A percentile compares a stretch with the other conserved stretches of the same genome.
Conservation (phyloP, 2,888 invertebrate genomes). For the Piscicola geometra region DNA sequence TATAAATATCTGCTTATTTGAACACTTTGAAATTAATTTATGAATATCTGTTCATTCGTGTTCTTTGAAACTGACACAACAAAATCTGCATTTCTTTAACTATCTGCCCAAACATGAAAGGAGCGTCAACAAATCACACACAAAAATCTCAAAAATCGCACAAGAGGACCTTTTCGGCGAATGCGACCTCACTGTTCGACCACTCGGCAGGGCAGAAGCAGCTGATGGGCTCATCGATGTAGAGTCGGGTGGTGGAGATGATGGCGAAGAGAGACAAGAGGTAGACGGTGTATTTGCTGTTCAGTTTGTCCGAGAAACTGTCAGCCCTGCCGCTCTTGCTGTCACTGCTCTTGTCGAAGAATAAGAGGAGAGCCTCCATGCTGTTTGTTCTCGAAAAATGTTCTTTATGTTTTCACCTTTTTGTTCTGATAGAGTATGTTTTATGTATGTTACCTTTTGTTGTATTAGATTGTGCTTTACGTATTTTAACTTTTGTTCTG, state of each 20-base stretch:
- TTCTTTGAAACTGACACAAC: no score
- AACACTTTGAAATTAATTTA: not conserved
- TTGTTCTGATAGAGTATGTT: no score
- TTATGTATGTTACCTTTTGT: no score
- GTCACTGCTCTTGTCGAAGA: conserved; percentile 2
- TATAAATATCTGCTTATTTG: not conserved
- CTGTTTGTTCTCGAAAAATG: not conserved
- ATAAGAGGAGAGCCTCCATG: conserved; percentile 15
- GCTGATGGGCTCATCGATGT: conserved; percentile 40
- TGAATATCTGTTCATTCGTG: not conserved
- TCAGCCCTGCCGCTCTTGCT: conserved; percentile 40
- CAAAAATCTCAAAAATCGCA: not conserved
- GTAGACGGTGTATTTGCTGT: conserved; percentile 39
- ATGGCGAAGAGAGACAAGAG: conserved; percentile 38
- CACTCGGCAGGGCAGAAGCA: conserved; percentile 44
- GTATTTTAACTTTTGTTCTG: no score
- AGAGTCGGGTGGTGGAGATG: conserved; percentile 39
- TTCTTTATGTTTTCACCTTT: no score
- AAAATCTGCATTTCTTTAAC: no score
- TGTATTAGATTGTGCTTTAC: no score
- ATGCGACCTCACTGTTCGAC: conserved; percentile 40
- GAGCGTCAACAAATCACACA: not conserved
- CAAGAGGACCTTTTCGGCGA: conserved; percentile 39
- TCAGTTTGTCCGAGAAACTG: conserved; percentile 42
- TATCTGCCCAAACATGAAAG: not conserved